These are phyloP conservation scores for Polymixis lichenea DNA, from an alignment of 2,888 invertebrate species.

Conservation along the genomic window DNA sequence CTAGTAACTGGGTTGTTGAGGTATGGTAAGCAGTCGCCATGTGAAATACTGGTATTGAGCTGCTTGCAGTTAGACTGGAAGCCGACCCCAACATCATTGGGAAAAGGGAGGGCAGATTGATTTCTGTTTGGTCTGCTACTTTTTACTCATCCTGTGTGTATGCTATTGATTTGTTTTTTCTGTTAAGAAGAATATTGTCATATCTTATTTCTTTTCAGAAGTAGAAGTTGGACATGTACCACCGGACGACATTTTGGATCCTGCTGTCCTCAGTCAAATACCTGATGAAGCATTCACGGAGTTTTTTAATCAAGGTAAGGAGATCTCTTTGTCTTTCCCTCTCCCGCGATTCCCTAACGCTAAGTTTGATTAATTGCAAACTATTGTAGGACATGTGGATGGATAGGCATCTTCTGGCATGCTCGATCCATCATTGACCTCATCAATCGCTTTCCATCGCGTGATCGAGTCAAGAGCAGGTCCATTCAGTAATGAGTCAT, in stretches of 20 bases:
- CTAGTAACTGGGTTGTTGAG: too few relatives aligned
- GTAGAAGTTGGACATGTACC: conserved; percentile 92
- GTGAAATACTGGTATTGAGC: too few relatives aligned
- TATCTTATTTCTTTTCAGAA: conserved; percentile 72
- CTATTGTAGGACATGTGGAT: background rate
- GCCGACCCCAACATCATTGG: too few relatives aligned
- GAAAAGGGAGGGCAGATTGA: too few relatives aligned
- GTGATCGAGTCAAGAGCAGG: too few relatives aligned
- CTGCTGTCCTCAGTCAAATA: conserved; percentile 87
- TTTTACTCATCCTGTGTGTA: background rate
- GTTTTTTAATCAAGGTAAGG: conserved; percentile 91
- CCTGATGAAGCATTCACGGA: conserved; percentile 90
- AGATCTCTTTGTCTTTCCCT: background rate
- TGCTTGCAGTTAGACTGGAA: too few relatives aligned
- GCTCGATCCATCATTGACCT: too few relatives aligned
- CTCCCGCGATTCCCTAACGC: background rate
- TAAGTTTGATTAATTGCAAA: background rate
- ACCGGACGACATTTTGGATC: conserved; percentile 91
- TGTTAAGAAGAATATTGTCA: background rate
- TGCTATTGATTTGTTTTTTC: too few relatives aligned
- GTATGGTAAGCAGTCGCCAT: too few relatives aligned
- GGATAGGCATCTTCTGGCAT: too few relatives aligned
- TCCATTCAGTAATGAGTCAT: too few relatives aligned
- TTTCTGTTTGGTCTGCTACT: background rate
- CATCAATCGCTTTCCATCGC: too few relatives aligned